Conservation (phyloP, 2,113 vertebrate species). For the Melanocharis versteri region DNA sequence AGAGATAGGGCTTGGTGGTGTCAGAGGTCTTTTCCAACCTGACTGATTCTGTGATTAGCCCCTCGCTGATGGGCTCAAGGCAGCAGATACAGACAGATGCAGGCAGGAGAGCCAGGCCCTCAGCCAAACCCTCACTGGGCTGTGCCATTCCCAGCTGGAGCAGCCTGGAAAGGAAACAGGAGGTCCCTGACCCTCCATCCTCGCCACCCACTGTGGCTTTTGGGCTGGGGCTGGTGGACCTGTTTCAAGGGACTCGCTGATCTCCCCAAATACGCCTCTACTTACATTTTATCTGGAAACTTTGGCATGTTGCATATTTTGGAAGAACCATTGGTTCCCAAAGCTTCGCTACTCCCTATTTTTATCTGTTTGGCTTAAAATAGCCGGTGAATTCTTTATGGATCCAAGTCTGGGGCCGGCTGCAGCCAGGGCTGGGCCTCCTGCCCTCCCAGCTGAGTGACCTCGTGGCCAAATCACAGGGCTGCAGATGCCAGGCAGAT, state of each 20-base stretch:
- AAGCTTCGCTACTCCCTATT: not conserved
- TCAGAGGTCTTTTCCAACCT: not conserved
- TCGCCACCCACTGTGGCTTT: rapidly evolving
- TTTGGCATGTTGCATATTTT: not conserved
- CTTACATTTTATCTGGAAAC: not conserved
- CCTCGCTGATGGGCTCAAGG: not conserved
- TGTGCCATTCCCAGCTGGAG: not conserved
- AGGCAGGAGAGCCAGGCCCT: not conserved
- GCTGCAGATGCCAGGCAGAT: not conserved
- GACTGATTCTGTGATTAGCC: not conserved
- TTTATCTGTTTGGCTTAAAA: slow-evolving; percentile 42
- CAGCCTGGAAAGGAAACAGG: not conserved
- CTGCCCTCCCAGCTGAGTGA: rapidly evolving
- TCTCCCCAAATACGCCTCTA: not conserved
- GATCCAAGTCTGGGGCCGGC: not conserved
- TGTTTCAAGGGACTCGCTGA: not conserved
- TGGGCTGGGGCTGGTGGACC: not conserved
- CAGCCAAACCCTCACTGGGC: not conserved
- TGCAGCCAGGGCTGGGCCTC: not conserved
- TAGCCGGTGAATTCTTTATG: not conserved
- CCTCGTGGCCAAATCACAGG: rapidly evolving
- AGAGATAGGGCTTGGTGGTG: not conserved
- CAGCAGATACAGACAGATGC: not conserved
- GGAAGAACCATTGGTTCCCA: slow-evolving; percentile 17
- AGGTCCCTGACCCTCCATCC: not conserved